Evolutionary conservation across 2,888 invertebrate genomes (phyloP).

Genomic region (Temnothorax ravouxi): DNA sequence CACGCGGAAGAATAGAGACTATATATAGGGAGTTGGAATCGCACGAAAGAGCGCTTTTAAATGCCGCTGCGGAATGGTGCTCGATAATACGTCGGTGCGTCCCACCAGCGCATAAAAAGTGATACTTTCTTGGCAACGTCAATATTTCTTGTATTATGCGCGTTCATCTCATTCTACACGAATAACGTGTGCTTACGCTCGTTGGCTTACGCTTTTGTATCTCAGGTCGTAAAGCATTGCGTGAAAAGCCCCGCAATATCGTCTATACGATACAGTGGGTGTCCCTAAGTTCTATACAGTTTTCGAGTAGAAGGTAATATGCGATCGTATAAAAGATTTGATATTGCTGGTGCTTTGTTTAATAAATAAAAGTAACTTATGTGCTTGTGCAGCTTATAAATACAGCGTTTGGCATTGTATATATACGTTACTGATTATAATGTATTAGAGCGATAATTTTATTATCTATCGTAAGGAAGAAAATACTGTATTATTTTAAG

Average conservation of each 20-base stretch:
- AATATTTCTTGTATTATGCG: constrained; percentile 9
- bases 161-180: neutral
- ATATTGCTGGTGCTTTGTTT: neutral
- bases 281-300: too few relatives aligned
- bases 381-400: neutral
- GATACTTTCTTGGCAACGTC: neutral
- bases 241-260: constrained; percentile 3
- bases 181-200: constrained; percentile 26
- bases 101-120: neutral
- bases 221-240: constrained; percentile 11
- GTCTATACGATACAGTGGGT: neutral
- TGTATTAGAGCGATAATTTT: neutral
- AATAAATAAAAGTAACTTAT: neutral
- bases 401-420: neutral
- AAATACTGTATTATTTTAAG: neutral
- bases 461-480: neutral
- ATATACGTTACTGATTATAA: neutral
- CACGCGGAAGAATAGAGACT: neutral
- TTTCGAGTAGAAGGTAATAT: too few relatives aligned
- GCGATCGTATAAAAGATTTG: neutral
- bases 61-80: neutral
- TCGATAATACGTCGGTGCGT: neutral
- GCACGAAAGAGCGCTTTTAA: constrained; percentile 2
- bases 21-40: neutral
- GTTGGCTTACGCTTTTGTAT: constrained; percentile 14